Conservation (phyloP, 2,888 invertebrate genomes). For the Trichopria drosophilae region DNA sequence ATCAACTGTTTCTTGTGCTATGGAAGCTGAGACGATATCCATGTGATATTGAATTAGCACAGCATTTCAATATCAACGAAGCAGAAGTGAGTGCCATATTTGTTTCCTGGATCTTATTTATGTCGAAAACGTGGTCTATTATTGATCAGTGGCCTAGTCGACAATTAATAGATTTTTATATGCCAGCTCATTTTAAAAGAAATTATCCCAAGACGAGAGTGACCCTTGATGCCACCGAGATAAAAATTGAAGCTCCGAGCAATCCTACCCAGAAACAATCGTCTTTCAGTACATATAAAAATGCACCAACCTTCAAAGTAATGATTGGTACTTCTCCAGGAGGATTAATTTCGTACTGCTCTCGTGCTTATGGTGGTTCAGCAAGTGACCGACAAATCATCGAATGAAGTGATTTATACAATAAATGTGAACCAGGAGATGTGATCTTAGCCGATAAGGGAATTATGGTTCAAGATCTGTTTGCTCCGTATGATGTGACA, state of each 20-base stretch:
- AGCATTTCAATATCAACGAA: constrained; percentile 5
- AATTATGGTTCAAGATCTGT: constrained; percentile 37
- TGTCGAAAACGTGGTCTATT: neutral
- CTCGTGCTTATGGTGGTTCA: constrained; percentile 33
- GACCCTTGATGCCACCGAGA: constrained; percentile 33
- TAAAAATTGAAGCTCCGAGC: constrained; percentile 22
- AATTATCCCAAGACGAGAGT: constrained; percentile 11
- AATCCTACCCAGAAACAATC: constrained; percentile 38
- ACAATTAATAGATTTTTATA: constrained; percentile 7
- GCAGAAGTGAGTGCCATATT: constrained; percentile 4
- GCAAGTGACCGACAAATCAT: constrained; percentile 38
- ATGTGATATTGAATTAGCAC: neutral
- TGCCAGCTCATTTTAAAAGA: neutral
- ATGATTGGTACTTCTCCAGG: constrained; percentile 32
- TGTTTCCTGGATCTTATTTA: constrained; percentile 5
- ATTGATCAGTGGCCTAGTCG: constrained; percentile 3
- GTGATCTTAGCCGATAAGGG: constrained; percentile 37
- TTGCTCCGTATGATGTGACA: constrained; percentile 29
- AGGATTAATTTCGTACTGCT: constrained; percentile 32
- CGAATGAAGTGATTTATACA: constrained; percentile 30
- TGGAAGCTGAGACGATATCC: constrained; percentile 5
- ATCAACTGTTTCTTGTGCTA: constrained; percentile 3
- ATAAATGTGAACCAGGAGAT: constrained; percentile 32
- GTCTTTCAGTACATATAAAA: constrained; percentile 37
- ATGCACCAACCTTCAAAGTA: constrained; percentile 35